phyloP scores from a whole-genome alignment of 30 jellyfish, hydroid and myxozoan genomes.

The Calvadosia cruxmelitensis region DNA sequence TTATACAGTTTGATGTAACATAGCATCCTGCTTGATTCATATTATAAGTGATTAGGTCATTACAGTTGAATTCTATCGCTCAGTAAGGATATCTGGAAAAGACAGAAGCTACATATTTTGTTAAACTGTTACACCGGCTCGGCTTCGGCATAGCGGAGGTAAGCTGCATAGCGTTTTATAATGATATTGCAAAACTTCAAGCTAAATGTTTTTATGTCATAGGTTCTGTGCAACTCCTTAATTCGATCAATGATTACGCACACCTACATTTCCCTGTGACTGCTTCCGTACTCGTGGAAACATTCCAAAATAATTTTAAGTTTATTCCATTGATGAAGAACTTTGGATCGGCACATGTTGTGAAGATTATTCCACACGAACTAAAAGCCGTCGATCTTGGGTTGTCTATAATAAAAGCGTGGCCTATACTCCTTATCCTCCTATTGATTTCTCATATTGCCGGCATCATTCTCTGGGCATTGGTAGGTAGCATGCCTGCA shows the following conservation, averaged over 20 bases:
- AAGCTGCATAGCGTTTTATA: no score
- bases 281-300: conserved; percentile 23
- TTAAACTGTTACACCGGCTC: no score
- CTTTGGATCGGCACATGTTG: conserved; percentile 52
- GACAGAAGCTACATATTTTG: no score
- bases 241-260: conserved; percentile 10
- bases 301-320: conserved; percentile 17
- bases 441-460: conserved; percentile 32
- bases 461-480: conserved; percentile 45
- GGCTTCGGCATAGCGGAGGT: no score
- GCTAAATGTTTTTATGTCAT: no score
- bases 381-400: conserved; percentile 14
- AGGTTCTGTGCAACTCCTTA: background rate
- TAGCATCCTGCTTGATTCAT: no score
- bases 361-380: conserved; percentile 15
- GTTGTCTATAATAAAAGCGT: conserved; percentile 12
- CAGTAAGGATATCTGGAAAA: no score
- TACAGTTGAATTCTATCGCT: no score
- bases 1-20: no score
- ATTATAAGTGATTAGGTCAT: no score
- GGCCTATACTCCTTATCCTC: conserved; percentile 61
- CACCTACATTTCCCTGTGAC: conserved; percentile 45
- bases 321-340: conserved; percentile 23
- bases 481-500: no score
- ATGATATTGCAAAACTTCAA: no score